Base-by-base conservation (phyloP, 2,888 invertebrate genomes). In the Lysandra coridon region DNA sequence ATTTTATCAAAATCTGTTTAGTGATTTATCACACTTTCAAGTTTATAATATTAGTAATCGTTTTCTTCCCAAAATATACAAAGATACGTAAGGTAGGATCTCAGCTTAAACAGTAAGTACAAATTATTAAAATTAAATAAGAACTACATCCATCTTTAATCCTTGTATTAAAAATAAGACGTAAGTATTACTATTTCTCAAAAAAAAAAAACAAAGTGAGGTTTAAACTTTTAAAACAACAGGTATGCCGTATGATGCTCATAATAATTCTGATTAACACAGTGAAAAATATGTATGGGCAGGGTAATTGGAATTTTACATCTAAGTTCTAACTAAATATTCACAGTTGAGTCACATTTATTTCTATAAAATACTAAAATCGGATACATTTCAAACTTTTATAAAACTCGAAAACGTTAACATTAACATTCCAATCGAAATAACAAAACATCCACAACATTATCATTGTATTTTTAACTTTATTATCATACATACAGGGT, bases 391-490 rank as follows among this genome's bases (percentile, higher is more conserved):
- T 60, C 30, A 64, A 75, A 75, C 76, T 76, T 76, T 76, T 57
- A 79, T 75, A 79, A 75, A 79, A 79, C 79, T 79, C 44, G 75
- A 79, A 79, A 79, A 79, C 62, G 53, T 79, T 79, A 53, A 62
- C 49, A 78, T 80, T 79, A 79, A 80, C 80, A 80, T 78, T 80
- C 78, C 79, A 80, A 76, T 69, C 78, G 77, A 62, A 79, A 81
- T 80, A 80, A 79, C 76, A 78, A 78, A 60, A 44, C 73, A 73
- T 76, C 75, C n/a, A n/a, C 17, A 1, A 33, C 12, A 37, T 6
- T 17, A 57, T 6, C 17, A 37, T 1, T 33, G 62, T 5, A 81
- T 79, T 79, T 44, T 64, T 0, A 78, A 10, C 81, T 78, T 60
- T 83, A 80, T 30, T 0, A 0, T 0, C 0, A 33, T 7, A 0